phyloP scores from a whole-genome alignment of 2,113 vertebrate species.

The Plectropomus leopardus region DNA sequence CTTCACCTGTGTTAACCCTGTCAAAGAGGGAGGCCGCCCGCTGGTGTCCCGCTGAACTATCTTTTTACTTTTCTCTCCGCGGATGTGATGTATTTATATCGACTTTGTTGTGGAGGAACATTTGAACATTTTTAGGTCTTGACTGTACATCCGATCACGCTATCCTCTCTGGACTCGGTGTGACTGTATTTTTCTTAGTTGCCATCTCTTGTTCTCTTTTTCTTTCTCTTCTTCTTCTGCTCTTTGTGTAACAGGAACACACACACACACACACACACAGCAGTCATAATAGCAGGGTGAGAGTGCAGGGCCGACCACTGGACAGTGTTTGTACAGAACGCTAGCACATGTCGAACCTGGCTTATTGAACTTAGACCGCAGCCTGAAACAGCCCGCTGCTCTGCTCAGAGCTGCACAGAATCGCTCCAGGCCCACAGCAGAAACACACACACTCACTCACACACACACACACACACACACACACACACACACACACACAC shows the following conservation, averaged over 20 bases:
- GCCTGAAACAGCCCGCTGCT: slow-evolving; percentile 74
- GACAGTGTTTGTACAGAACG: slow-evolving; percentile 78
- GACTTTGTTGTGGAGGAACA: slow-evolving; percentile 23
- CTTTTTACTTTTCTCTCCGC: not conserved
- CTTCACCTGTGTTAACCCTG: slow-evolving; percentile 18
- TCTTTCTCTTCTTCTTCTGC: slow-evolving; percentile 48
- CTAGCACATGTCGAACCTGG: slow-evolving; percentile 78
- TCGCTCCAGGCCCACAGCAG: slow-evolving; percentile 34
- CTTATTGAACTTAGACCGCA: slow-evolving; percentile 79
- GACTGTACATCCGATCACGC: slow-evolving; percentile 18
- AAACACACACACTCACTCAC: slow-evolving; percentile 31
- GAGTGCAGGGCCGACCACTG: slow-evolving; percentile 64
- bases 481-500: slow-evolving; percentile 32
- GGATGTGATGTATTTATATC: not conserved
- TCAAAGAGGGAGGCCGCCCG: slow-evolving; percentile 59
- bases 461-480: slow-evolving; percentile 29
- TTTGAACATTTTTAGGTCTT: slow-evolving; percentile 39
- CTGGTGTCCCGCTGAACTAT: slow-evolving; percentile 38
- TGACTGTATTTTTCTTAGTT: slow-evolving; percentile 36
- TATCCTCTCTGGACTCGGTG: slow-evolving; percentile 11
- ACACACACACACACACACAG: slow-evolving; percentile 33
- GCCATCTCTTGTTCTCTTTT: slow-evolving; percentile 56
- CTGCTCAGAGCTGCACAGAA: slow-evolving; percentile 31
- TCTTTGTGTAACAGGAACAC: slow-evolving; percentile 33
- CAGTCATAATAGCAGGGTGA: slow-evolving; percentile 73